These are phyloP conservation scores for Heptranchias perlo DNA, from an alignment of 2,113 vertebrate genomes.

Conservation along the genomic window DNA sequence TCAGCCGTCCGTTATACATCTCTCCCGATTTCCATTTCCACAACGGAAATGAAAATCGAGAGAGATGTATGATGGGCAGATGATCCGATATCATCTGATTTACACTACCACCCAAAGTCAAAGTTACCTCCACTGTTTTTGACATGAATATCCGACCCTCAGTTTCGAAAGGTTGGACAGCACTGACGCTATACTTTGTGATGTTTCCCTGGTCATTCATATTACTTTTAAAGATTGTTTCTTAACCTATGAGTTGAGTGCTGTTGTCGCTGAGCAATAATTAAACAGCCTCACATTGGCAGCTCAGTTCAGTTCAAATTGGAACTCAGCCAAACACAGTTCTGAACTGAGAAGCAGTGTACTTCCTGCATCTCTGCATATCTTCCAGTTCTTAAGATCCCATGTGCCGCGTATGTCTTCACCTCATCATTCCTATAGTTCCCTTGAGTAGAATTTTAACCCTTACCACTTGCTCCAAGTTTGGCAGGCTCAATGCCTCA, in stretches of 20 bases:
- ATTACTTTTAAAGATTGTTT: constrained; percentile 3
- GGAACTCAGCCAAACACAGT: not conserved
- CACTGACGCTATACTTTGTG: not conserved
- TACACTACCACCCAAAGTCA: not conserved
- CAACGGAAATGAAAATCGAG: too few species aligned
- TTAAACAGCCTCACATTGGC: too few species aligned
- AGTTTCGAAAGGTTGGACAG: not conserved
- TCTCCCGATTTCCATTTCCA: too few species aligned
- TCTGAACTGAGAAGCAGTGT: not conserved
- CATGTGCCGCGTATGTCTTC: not conserved
- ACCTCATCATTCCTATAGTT: not conserved
- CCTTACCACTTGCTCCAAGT: not conserved
- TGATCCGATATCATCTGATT: not conserved
- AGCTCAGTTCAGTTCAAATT: not conserved
- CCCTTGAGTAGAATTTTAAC: not conserved
- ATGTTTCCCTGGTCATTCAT: not conserved
- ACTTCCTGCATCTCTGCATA: not conserved
- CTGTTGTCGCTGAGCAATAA: not conserved
- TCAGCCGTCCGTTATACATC: too few species aligned
- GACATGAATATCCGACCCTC: not conserved
- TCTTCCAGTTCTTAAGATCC: too few species aligned
- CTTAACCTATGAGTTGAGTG: not conserved
- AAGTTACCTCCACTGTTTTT: not conserved
- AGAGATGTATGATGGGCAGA: too few species aligned
- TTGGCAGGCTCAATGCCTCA: not conserved